Evolutionary conservation across 2,113 vertebrate genomes (phyloP).

Genomic region (Mesitornis unicolor): DNA sequence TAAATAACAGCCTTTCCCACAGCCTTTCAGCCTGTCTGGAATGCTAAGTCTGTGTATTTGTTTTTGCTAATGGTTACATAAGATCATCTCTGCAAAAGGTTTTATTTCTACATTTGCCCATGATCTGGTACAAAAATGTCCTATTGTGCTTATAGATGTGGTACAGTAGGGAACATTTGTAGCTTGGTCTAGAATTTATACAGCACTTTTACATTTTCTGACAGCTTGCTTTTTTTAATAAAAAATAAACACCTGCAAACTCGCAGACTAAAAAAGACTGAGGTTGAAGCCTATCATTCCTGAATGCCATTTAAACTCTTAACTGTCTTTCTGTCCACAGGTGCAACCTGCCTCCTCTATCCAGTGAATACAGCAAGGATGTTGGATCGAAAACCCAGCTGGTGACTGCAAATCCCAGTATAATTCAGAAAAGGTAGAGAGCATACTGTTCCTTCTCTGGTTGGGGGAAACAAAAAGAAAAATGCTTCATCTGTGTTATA

Average conservation of each 20-base stretch:
- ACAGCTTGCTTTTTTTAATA: not conserved
- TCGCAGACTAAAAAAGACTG: not conserved
- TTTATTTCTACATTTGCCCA: not conserved
- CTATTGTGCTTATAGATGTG: not conserved
- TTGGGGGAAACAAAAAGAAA: not conserved
- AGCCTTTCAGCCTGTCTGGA: not conserved
- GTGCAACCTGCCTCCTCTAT: slow-evolving; percentile 94
- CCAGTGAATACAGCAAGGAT: slow-evolving; percentile 86
- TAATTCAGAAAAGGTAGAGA: slow-evolving; percentile 91
- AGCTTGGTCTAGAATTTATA: not conserved
- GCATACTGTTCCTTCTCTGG: not conserved
- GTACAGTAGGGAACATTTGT: not conserved
- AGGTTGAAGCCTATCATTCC: not conserved
- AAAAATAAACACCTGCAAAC: not conserved
- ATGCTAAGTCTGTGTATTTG: not conserved
- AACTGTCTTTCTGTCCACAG: slow-evolving; percentile 66
- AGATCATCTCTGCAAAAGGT: not conserved
- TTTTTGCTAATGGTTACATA: not conserved
- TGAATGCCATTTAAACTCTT: not conserved
- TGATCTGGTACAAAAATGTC: not conserved
- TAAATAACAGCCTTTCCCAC: not conserved
- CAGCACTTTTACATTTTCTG: not conserved
- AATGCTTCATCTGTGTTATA: not conserved
- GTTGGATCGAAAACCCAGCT: slow-evolving; percentile 90
- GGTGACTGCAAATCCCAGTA: slow-evolving; percentile 97